These are phyloP conservation scores for Euclidia mi DNA, from an alignment of 2,888 invertebrate genomes.

Conservation along the genomic window DNA sequence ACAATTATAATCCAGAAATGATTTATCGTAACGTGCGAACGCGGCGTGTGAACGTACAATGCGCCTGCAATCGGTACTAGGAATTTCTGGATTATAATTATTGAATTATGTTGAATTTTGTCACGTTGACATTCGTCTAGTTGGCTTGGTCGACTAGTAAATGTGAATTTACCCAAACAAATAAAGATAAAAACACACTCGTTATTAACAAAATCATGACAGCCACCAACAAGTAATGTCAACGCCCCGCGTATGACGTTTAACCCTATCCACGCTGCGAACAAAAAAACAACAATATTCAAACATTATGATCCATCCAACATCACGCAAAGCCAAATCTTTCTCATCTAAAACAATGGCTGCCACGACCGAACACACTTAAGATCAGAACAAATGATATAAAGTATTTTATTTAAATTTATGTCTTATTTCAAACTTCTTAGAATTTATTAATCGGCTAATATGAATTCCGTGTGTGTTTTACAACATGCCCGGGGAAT, in stretches of 20 bases:
- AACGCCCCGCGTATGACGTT: conserved; percentile 39
- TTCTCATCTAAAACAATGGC: conserved; percentile 77
- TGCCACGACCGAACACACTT: conserved; percentile 65
- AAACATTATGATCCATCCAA: conserved; percentile 59
- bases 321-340: conserved; percentile 70
- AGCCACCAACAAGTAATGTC: conserved; percentile 22
- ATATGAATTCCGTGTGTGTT: conserved; percentile 87
- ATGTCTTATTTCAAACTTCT: conserved; percentile 87
- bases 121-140: too few species aligned
- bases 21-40: too few species aligned
- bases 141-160: too few species aligned
- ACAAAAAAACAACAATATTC: conserved; percentile 60
- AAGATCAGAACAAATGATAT: conserved; percentile 80
- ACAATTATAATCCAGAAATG: too few species aligned
- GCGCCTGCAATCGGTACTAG: too few species aligned
- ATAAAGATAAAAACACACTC: too few species aligned
- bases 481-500: conserved; percentile 69
- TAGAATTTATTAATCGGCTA: conserved; percentile 88
- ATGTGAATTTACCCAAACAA: too few species aligned
- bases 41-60: too few species aligned
- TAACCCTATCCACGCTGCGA: conserved; percentile 37
- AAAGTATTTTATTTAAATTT: conserved; percentile 87
- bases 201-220: not conserved
- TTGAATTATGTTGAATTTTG: too few species aligned
- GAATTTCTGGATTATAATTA: too few species aligned